Conservation (phyloP, 2,797 vertebrate genomes). For the Platyrinchus mystaceus region DNA sequence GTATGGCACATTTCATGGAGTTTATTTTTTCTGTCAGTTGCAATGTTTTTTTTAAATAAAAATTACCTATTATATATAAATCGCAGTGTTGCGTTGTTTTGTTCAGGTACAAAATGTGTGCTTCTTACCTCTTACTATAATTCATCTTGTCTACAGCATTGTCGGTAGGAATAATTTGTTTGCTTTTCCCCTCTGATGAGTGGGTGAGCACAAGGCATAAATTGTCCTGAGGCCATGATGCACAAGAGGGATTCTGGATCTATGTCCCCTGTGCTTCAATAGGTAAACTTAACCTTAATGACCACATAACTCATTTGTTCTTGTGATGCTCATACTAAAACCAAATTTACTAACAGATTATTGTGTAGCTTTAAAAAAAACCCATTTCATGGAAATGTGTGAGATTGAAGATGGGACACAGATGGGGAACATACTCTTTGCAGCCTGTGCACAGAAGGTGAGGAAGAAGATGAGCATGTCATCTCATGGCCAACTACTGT, state of each 20-base stretch:
- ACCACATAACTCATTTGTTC: background rate
- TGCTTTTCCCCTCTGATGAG: background rate
- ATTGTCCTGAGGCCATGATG: background rate
- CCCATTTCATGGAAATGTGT: background rate
- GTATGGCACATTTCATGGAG: conserved; percentile 8
- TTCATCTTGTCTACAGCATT: background rate
- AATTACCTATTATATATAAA: background rate
- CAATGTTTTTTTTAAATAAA: conserved; percentile 47
- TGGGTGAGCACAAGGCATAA: background rate
- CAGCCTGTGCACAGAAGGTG: background rate
- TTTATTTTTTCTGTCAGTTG: conserved; percentile 2
- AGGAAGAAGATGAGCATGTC: background rate
- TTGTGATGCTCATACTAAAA: background rate
- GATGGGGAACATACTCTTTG: background rate
- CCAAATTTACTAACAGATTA: background rate
- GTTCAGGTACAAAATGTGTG: background rate
- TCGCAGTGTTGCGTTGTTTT: background rate
- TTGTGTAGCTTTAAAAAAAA: background rate
- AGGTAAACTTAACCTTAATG: background rate
- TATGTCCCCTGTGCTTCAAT: background rate
- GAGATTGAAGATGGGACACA: background rate
- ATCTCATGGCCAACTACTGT: background rate
- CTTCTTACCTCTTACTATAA: background rate
- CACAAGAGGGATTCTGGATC: background rate
- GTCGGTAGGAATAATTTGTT: background rate